A percentile compares a stretch with the other conserved stretches of the same genome.
phyloP scores from a whole-genome alignment of 2,888 invertebrate genomes.

The Neoaliturus tenellus region DNA sequence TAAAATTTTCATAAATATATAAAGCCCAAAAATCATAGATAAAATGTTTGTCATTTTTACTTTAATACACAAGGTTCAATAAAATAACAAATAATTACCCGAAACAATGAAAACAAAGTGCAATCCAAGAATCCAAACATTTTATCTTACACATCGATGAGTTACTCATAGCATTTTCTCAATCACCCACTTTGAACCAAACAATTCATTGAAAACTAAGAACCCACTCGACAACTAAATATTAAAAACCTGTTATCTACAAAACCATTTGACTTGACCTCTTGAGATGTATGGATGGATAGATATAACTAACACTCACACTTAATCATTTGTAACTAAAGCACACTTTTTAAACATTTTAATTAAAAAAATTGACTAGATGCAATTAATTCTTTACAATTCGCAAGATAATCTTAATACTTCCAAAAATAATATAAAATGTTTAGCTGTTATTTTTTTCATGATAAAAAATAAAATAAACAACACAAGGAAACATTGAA shows the following conservation, averaged over 20 bases:
- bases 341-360: no score
- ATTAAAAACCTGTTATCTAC: not conserved
- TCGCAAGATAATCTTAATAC: no score
- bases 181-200: not conserved
- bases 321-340: not conserved
- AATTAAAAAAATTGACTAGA: no score
- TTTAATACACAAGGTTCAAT: no score
- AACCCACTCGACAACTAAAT: not conserved
- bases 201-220: not conserved
- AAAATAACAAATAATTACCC: not conserved
- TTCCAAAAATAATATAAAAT: no score
- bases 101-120: not conserved
- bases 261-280: not conserved
- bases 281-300: not conserved
- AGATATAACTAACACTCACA: not conserved
- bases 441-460: no score
- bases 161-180: not conserved
- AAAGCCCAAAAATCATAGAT: no score
- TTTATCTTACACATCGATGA: not conserved
- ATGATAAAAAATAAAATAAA: no score
- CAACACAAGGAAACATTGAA: no score
- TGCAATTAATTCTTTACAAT: no score
- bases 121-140: slow-evolving; percentile 8
- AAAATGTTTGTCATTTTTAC: no score
- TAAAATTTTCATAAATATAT: no score